Evolutionary conservation across 2,797 vertebrate genomes (phyloP), one percentile per base, ranked within the genome.

Genomic region (Pantherophis vulpinus): DNA sequence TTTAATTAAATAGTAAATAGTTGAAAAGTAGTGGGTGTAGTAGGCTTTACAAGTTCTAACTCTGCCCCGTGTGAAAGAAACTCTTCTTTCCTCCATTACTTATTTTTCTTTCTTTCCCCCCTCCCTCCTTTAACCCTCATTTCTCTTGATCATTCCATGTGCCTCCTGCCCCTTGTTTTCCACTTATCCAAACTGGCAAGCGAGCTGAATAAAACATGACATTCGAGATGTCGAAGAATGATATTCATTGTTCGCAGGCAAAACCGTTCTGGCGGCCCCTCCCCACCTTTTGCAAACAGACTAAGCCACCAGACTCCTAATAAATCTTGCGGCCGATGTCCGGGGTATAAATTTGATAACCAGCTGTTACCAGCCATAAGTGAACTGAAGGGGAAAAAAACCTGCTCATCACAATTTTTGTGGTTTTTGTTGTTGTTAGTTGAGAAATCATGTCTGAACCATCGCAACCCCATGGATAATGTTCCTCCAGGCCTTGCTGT

Each of bases 1-100:
- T 32, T 90, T 70, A 91, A 91, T 74, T 94, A 91, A 90, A 93
- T 0, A n/a, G 56, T 92, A 94, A 93, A 90, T 90, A 92, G 79
- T 93, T 91, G 29, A 87, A 88, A 66, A 92, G 27, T 0, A 2
- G 18, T 25, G 59, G 4, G 86, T 59, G 54, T 93, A 51, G 47
- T 1, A 92, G 88, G 89, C 89, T 58, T 18, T 47, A 4, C 25
- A 60, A 1, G 0, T 61, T 90, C 56, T n/a, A 5, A 1, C 66
- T 91, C 60, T 11, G 23, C 91, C 23, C 18, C 93, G 6, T 4
- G 60, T 79, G 27, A 37, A 25, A 8, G 37, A 5, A 6, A 18
- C 94, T 95, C 92, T 11, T 79, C 18, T 55, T 51, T 87, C 29
- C 9, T 42, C 51, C 47, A 18, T 47, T 42, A 32, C 32, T 14